These are phyloP conservation scores for Eremobia ochroleuca DNA, from an alignment of 2,888 invertebrate genomes.

Conservation along the genomic window DNA sequence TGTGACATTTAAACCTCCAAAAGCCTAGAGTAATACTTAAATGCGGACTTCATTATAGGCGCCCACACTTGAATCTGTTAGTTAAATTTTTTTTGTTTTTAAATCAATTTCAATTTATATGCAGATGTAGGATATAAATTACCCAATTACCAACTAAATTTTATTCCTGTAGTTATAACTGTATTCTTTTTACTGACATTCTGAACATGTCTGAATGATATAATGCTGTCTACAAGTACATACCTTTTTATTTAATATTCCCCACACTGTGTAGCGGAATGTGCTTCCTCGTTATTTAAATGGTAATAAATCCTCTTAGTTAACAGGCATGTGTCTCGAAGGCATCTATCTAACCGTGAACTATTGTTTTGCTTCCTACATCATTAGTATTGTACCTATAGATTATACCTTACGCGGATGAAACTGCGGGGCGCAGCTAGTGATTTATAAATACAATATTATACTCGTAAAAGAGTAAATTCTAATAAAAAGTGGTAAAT, in stretches of 20 bases:
- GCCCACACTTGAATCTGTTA: not conserved
- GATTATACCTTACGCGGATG: too few species aligned
- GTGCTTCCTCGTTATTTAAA: conserved; percentile 60
- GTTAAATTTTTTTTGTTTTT: not conserved
- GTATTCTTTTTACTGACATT: conserved; percentile 25
- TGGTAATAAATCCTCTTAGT: conserved; percentile 58
- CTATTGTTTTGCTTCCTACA: conserved; percentile 65
- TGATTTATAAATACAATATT: too few species aligned
- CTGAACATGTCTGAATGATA: conserved; percentile 34
- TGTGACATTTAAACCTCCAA: not conserved
- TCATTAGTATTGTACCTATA: conserved; percentile 49
- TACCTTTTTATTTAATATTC: conserved; percentile 52
- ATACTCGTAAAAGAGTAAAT: too few species aligned
- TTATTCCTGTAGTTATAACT: conserved; percentile 4
- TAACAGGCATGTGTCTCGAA: conserved; percentile 50
- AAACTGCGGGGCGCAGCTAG: too few species aligned
- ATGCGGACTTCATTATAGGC: not conserved
- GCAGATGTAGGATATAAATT: too few species aligned
- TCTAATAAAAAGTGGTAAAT: conserved; percentile 14
- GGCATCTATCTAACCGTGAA: conserved; percentile 38
- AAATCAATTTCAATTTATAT: not conserved
- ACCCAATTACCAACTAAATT: conserved; percentile 20
- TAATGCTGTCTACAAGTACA: conserved; percentile 23
- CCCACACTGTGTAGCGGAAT: conserved; percentile 36
- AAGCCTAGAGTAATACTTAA: too few species aligned